Percentiles rank a stretch among this genome's conserved stretches.
Evolutionary conservation across 1,140 invertebrate species (phyloP).

Genomic region (Zophobas morio): DNA sequence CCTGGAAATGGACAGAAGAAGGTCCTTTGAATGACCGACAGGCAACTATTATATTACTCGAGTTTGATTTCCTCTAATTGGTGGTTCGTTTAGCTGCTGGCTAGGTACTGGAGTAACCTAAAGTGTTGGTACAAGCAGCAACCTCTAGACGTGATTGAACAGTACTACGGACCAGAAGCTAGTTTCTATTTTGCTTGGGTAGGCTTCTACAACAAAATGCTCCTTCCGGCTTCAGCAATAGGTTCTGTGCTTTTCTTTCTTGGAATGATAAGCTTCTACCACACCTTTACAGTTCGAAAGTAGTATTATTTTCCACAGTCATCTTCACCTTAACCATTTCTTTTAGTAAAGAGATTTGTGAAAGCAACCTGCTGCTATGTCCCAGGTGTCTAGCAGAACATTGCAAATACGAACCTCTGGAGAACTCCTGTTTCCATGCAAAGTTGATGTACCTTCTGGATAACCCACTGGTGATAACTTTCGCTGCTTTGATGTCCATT

Average conservation of each 20-base stretch:
- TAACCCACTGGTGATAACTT: conserved; percentile 92
- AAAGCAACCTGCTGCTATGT: conserved; percentile 44
- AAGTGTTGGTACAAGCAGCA: conserved; percentile 70
- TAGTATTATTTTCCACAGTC: neutral
- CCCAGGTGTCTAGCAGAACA: conserved; percentile 44
- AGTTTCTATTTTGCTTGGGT: conserved; percentile 69
- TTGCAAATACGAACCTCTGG: conserved; percentile 47
- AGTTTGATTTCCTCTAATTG: neutral
- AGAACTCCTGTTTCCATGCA: conserved; percentile 65
- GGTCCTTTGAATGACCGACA: conserved; percentile 65
- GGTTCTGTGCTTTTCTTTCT: conserved; percentile 2
- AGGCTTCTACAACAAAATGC: conserved; percentile 65
- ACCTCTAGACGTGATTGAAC: conserved; percentile 58
- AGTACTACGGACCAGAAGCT: conserved; percentile 64
- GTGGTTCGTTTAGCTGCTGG: conserved; percentile 49
- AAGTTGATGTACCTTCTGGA: conserved; percentile 92
- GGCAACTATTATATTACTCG: conserved; percentile 38
- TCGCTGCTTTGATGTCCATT: conserved; percentile 96
- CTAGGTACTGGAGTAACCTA: conserved; percentile 63
- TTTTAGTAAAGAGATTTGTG: conserved; percentile 53
- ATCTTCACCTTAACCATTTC: neutral
- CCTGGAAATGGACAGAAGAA: conserved; percentile 56
- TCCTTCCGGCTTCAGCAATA: neutral
- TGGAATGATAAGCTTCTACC: conserved; percentile 1
- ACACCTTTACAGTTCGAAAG: neutral